Base-by-base conservation (phyloP, 1,140 invertebrate genomes). In the Dendrolimus kikuchii region DNA sequence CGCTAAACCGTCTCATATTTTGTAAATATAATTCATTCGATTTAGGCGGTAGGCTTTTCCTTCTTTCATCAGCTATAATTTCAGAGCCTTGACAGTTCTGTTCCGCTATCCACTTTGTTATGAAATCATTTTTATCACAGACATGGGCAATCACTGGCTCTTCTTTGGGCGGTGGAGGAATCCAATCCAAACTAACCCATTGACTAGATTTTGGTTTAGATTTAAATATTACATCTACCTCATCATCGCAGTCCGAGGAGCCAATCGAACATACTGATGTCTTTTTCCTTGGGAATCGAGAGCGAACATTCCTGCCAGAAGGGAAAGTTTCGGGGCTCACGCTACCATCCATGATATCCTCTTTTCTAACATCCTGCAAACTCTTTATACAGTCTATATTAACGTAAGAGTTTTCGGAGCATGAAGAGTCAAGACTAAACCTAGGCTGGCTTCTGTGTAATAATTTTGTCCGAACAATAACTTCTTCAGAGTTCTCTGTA, bases 181-280 rank as follows among this genome's bases (percentile, higher is more conserved):
- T 88, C 74, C 85, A 84, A 76, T 88, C 86, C 57, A 87, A 72
- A 60, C 86, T 88, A 49, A 88, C 79, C 86, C 86, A 88, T 60
- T 88, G 86, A 87, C 85, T 88, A 86, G 85, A 88, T 76, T 88
- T 88, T 44, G 86, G 86, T 66, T 88, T 87, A 56, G 85, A 88
- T 75, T 88, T 88, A 74, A 88, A 88, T 68, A 88, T 88, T 55
- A 88, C 87, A 66, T 88, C 86, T 62, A 86, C 76, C 60, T 88
- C 87, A 46, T 82, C 78, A 66, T 88, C 86, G 57, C 78, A 85
- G 57, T 88, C 87, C 48, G 78, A 88, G 53, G 86, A 88, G 57
- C 86, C 86, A 60, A 88, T 87, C 46, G 87, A 88, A 70, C 81
- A 88, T 51, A 88, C 87, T 46, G 87, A 88, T 54, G 75, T 82